Evolutionary conservation across 2,888 invertebrate genomes (phyloP).

Genomic region (Plebejus melissa): DNA sequence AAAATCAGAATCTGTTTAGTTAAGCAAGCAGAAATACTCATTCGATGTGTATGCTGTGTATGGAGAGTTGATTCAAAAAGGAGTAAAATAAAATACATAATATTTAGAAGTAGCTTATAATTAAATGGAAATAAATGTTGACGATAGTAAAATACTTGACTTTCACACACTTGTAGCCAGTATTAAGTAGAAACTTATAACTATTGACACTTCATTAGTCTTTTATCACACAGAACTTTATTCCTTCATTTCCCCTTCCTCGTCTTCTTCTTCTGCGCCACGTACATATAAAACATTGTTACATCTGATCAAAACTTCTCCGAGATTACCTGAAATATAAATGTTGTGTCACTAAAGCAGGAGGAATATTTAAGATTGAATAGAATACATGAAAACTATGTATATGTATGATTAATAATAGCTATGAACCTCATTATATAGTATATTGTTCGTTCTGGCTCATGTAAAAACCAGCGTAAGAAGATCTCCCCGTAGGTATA

Average conservation of each 20-base stretch:
- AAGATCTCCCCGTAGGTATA: too few relatives aligned
- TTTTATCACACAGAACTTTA: slow-evolving; percentile 50
- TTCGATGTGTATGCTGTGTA: too few relatives aligned
- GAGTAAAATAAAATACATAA: slow-evolving; percentile 25
- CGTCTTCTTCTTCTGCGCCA: slow-evolving; percentile 97
- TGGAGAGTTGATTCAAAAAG: background rate
- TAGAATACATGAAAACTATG: too few relatives aligned
- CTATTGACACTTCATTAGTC: slow-evolving; percentile 23
- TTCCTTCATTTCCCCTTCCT: slow-evolving; percentile 97
- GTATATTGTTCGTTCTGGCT: too few relatives aligned
- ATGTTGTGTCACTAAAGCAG: background rate
- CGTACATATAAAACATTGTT: slow-evolving; percentile 97
- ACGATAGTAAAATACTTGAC: slow-evolving; percentile 1
- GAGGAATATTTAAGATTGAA: background rate
- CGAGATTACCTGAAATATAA: slow-evolving; percentile 84
- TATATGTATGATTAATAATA: too few relatives aligned
- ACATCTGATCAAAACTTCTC: slow-evolving; percentile 97
- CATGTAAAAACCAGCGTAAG: too few relatives aligned
- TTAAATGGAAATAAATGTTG: slow-evolving; percentile 32
- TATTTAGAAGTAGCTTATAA: slow-evolving; percentile 32
- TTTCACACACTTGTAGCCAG: slow-evolving; percentile 19
- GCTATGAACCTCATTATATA: too few relatives aligned
- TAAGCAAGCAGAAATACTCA: too few relatives aligned
- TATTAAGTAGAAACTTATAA: background rate
- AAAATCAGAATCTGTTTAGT: too few relatives aligned